A percentile compares a stretch with the other conserved stretches of the same genome.
phyloP scores from a whole-genome alignment of 92 coral and sea anemone genomes.

The Zoanthus solanderi region DNA sequence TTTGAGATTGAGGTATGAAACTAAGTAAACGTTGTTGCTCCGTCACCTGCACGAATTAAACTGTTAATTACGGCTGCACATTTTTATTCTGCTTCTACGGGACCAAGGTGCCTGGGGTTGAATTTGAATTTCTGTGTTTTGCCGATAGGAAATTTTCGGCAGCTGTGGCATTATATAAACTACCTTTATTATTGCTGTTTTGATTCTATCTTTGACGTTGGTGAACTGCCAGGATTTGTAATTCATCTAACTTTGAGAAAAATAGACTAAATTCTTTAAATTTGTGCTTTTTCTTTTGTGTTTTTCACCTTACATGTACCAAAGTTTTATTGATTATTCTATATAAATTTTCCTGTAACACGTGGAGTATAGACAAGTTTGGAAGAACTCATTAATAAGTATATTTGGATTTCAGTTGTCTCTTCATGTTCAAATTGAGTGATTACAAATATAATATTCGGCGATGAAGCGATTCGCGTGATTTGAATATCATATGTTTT shows the following conservation, averaged over 20 bases:
- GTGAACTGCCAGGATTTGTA: background rate
- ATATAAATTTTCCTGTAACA: constrained; percentile 3
- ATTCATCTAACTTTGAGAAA: background rate
- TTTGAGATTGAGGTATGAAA: constrained; percentile 94
- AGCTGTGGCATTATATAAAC: background rate
- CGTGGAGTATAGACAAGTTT: constrained; percentile 12
- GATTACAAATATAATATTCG: constrained; percentile 13
- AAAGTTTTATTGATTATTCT: background rate
- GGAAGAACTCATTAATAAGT: background rate
- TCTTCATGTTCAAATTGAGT: constrained; percentile 23
- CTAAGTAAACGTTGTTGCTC: constrained; percentile 1
- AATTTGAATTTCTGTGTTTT: background rate
- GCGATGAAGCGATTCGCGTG: constrained; percentile 45
- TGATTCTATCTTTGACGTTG: background rate
- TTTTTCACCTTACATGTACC: background rate
- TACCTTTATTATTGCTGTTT: background rate
- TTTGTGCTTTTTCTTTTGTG: background rate
- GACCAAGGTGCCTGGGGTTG: constrained; percentile 3
- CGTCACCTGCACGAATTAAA: constrained; percentile 12
- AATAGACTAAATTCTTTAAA: background rate
- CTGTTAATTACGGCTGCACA: constrained; percentile 38
- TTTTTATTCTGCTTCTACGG: constrained; percentile 18
- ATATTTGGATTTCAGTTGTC: constrained; percentile 21
- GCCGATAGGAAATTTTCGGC: constrained; percentile 43
- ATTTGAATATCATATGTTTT: constrained; percentile 29